These are phyloP conservation scores for Axea sp. DNA, from an alignment of 2,888 invertebrate species.

Conservation along the genomic window DNA sequence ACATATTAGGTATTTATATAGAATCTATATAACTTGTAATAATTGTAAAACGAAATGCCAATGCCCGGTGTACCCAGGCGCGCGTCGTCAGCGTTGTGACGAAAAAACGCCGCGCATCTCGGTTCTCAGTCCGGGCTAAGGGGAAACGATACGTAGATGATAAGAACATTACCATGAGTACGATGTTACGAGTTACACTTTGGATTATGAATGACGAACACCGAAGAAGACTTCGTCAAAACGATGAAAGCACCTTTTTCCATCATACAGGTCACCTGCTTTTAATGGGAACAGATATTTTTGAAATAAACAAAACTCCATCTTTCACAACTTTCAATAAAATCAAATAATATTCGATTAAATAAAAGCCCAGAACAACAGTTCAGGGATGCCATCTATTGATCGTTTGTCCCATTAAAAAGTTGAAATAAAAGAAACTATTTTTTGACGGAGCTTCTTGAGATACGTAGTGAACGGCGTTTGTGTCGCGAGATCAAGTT, in stretches of 20 bases:
- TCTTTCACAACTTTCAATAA: too few species aligned
- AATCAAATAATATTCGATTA: too few species aligned
- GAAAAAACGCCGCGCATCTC: constrained; percentile 68
- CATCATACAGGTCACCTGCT: neutral
- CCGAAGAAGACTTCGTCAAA: constrained; percentile 16
- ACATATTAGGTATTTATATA: constrained; percentile 79
- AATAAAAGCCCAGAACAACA: too few species aligned
- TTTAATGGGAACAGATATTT: constrained; percentile 14
- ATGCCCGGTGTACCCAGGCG: constrained; percentile 75
- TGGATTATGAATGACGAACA: constrained; percentile 44
- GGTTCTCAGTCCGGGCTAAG: constrained; percentile 71
- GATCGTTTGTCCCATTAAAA: neutral
- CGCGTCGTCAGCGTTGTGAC: constrained; percentile 64
- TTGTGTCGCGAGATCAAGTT: neutral
- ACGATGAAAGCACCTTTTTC: neutral
- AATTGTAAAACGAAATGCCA: constrained; percentile 78
- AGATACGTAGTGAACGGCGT: constrained; percentile 31
- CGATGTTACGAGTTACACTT: constrained; percentile 53
- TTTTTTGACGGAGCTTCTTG: constrained; percentile 52
- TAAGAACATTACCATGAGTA: constrained; percentile 51
- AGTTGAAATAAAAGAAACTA: neutral
- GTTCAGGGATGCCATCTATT: neutral
- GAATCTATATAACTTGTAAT: constrained; percentile 78
- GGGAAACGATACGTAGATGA: constrained; percentile 65
- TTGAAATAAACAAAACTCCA: too few species aligned